These are phyloP conservation scores for Drosophila novamexicana DNA, from an alignment of 1,140 invertebrate species.

Conservation along the genomic window DNA sequence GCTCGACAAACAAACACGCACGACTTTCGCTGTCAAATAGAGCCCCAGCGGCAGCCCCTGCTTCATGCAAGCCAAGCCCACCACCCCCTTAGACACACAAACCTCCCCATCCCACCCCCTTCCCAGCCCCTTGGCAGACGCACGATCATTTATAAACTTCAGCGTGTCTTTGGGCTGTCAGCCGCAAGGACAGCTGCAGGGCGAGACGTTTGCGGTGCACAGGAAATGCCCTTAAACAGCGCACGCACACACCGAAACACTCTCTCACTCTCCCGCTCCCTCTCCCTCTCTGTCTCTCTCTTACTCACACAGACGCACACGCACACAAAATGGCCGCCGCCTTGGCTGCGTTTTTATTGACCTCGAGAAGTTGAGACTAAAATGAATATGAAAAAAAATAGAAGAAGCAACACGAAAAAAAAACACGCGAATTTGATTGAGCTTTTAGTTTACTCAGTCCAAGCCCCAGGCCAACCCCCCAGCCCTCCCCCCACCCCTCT, in stretches of 20 bases:
- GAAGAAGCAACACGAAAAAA: slow-evolving; percentile 1
- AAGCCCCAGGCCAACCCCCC: neutral
- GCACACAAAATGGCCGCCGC: slow-evolving; percentile 10
- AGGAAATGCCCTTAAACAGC: slow-evolving; percentile 65
- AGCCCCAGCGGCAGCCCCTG: neutral
- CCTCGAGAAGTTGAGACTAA: slow-evolving; percentile 26
- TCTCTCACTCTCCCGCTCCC: neutral
- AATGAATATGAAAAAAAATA: slow-evolving; percentile 31
- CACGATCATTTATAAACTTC: slow-evolving; percentile 76
- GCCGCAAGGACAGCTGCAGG: slow-evolving; percentile 34
- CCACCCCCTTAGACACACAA: neutral
- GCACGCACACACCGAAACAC: slow-evolving; percentile 48
- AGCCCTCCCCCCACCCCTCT: neutral
- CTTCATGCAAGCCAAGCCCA: slow-evolving; percentile 12
- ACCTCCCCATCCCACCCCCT: neutral
- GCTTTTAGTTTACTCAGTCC: slow-evolving; percentile 42
- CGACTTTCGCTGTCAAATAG: slow-evolving; percentile 48
- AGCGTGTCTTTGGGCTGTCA: slow-evolving; percentile 56
- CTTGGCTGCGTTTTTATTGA: slow-evolving; percentile 38
- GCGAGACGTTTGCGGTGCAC: slow-evolving; percentile 11
- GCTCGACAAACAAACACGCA: slow-evolving; percentile 73
- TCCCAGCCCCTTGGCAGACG: neutral
- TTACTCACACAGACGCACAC: neutral
- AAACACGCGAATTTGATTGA: slow-evolving; percentile 70
- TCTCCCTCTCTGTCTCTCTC: neutral